Conservation (phyloP, 1,140 invertebrate genomes). For the Zaprionus inermis region DNA sequence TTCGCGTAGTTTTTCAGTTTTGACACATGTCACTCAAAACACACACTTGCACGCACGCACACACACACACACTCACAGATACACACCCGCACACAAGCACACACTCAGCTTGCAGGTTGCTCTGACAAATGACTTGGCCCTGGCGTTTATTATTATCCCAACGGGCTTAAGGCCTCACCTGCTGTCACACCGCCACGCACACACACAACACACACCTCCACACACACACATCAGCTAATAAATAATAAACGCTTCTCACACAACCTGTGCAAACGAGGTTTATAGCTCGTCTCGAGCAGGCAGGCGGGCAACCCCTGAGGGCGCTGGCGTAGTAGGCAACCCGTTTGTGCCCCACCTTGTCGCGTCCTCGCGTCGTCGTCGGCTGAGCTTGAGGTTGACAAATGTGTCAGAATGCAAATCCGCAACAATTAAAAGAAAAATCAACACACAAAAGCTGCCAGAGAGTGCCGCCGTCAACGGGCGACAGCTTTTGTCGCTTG, state of each 20-base stretch:
- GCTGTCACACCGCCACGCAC: conserved; percentile 45
- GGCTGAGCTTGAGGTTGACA: conserved; percentile 82
- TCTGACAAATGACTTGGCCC: conserved; percentile 72
- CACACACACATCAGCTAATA: conserved; percentile 61
- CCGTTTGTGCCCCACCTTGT: conserved; percentile 23
- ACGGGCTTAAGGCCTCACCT: conserved; percentile 60
- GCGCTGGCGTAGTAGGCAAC: conserved; percentile 35
- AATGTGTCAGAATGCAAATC: conserved; percentile 84
- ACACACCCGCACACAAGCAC: conserved; percentile 26
- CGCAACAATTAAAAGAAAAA: conserved; percentile 84
- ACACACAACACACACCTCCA: conserved; percentile 8
- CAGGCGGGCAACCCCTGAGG: background rate
- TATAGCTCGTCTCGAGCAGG: background rate
- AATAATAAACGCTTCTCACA: conserved; percentile 71
- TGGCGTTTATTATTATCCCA: conserved; percentile 78
- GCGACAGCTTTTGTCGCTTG: conserved; percentile 60
- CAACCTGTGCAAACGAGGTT: conserved; percentile 49
- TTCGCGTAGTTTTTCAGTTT: conserved; percentile 82
- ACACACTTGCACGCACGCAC: conserved; percentile 29
- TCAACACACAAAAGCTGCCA: conserved; percentile 76
- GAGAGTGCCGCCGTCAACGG: conserved; percentile 44
- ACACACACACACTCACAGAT: conserved; percentile 15
- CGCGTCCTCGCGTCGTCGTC: conserved; percentile 9
- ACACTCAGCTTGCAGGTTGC: conserved; percentile 28
- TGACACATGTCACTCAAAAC: conserved; percentile 79